phyloP scores from a whole-genome alignment of 2,797 vertebrate species.

The Hippopotamyrus pictus region DNA sequence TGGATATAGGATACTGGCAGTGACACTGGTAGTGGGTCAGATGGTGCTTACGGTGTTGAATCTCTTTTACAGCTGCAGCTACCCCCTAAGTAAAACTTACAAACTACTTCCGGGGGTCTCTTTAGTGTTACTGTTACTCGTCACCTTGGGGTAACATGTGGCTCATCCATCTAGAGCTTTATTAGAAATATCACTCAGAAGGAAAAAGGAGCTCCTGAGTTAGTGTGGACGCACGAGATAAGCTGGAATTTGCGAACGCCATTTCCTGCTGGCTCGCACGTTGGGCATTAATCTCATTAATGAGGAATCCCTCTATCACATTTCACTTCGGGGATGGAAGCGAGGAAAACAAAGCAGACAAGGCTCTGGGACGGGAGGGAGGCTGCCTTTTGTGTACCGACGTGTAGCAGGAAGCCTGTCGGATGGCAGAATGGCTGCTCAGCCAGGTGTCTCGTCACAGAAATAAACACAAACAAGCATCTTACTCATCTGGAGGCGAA shows the following conservation, averaged over 20 bases:
- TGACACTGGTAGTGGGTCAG: not conserved
- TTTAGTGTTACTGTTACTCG: not conserved
- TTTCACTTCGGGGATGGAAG: not conserved
- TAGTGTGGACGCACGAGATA: not conserved
- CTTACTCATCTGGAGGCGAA: not conserved
- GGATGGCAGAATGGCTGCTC: not conserved
- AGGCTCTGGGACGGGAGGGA: not conserved
- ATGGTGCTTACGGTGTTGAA: not conserved
- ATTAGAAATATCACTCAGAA: conserved; percentile 3
- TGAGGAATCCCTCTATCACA: not conserved
- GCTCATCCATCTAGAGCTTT: not conserved
- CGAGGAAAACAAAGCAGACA: not conserved
- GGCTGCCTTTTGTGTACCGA: not conserved
- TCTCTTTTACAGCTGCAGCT: not conserved
- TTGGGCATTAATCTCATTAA: not conserved
- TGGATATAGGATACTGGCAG: not conserved
- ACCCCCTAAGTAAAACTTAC: not conserved
- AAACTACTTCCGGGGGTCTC: not conserved
- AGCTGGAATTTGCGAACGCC: not conserved
- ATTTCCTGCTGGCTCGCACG: not conserved
- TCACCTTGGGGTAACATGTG: not conserved
- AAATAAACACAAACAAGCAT: not conserved
- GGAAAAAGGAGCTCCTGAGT: not conserved
- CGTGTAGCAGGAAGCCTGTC: not conserved
- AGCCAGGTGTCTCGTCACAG: not conserved